phyloP scores from a whole-genome alignment of 2,888 invertebrate species.

The Cantharis rustica region DNA sequence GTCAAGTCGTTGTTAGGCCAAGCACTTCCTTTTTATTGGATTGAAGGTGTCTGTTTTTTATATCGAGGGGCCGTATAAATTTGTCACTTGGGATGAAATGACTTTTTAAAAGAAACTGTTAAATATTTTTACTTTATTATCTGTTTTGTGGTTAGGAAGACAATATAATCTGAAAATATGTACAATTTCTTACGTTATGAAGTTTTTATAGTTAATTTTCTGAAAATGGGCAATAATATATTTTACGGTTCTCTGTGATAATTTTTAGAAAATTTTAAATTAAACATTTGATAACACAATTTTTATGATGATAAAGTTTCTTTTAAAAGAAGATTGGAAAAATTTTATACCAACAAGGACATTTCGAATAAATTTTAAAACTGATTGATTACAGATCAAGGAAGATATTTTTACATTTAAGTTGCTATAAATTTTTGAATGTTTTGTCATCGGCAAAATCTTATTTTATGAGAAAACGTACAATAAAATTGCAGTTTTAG shows the following conservation, averaged over 20 bases:
- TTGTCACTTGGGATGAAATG: constrained; percentile 32
- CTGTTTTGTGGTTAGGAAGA: constrained; percentile 34
- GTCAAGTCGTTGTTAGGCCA: constrained; percentile 26
- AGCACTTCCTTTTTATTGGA: constrained; percentile 38
- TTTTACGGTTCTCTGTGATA: neutral
- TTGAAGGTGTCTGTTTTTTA: constrained; percentile 36
- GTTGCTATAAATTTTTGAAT: neutral
- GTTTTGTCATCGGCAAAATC: neutral
- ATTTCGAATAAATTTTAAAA: neutral
- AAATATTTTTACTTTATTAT: constrained; percentile 34
- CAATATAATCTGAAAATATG: constrained; percentile 28
- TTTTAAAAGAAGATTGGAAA: neutral
- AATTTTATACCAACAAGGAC: neutral
- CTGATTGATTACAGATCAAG: neutral
- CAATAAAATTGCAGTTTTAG: neutral
- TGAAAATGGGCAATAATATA: neutral
- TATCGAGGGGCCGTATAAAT: constrained; percentile 32
- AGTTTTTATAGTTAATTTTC: constrained; percentile 42
- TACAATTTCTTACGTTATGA: constrained; percentile 34
- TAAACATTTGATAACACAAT: neutral
- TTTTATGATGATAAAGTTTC: neutral
- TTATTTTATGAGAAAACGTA: neutral
- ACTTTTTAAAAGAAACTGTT: constrained; percentile 40
- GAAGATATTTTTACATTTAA: neutral
- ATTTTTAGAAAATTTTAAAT: neutral